These are phyloP conservation scores for Brachyalestes nurse DNA, from an alignment of 2,797 vertebrate genomes.

Conservation along the genomic window DNA sequence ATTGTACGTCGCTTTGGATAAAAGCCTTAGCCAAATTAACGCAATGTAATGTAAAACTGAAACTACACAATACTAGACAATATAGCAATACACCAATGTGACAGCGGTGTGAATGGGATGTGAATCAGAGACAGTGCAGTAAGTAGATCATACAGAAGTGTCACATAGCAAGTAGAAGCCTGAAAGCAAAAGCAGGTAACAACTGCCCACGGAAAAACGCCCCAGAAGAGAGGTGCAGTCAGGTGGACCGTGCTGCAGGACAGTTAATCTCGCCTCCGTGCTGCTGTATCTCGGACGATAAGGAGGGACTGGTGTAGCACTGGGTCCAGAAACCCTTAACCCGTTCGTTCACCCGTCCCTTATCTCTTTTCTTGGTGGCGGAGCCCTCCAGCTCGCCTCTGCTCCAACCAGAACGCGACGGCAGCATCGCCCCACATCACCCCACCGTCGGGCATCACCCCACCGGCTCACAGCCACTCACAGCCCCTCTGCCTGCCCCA, in stretches of 20 bases:
- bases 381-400: constrained; percentile 14
- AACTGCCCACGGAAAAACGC: neutral
- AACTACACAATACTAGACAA: too few relatives aligned
- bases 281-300: constrained; percentile 17
- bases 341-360: constrained; percentile 29
- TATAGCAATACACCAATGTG: too few relatives aligned
- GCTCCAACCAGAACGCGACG: constrained; percentile 42
- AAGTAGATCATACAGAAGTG: too few relatives aligned
- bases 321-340: constrained; percentile 24
- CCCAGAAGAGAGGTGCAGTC: neutral
- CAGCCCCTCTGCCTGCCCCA: neutral
- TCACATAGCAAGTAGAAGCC: neutral
- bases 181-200: neutral
- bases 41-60: too few relatives aligned
- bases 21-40: too few relatives aligned
- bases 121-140: too few relatives aligned
- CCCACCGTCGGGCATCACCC: constrained; percentile 30
- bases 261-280: neutral
- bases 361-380: constrained; percentile 39
- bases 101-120: too few relatives aligned
- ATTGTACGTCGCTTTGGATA: too few relatives aligned
- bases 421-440: constrained; percentile 39
- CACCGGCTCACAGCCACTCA: constrained; percentile 43
- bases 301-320: neutral
- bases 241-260: neutral